Evolutionary conservation across 2,888 invertebrate species (phyloP).

Genomic region (Lycaena phlaeas): DNA sequence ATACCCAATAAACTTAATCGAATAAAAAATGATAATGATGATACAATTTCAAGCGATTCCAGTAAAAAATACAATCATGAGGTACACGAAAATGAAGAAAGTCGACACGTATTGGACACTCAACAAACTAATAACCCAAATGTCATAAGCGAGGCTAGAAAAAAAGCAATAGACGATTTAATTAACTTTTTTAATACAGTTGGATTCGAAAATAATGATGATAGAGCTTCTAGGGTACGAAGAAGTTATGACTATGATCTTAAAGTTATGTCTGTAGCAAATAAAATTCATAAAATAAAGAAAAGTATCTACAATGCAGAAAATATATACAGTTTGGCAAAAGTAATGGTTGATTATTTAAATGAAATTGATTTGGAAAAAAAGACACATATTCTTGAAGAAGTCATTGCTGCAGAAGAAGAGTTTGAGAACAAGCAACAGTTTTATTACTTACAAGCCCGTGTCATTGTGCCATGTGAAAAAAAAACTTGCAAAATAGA

Average conservation of each 20-base stretch:
- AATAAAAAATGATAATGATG: slow-evolving; percentile 13
- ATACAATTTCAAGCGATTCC: slow-evolving; percentile 15
- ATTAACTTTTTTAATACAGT: slow-evolving; percentile 51
- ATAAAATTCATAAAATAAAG: slow-evolving; percentile 39
- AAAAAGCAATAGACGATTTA: slow-evolving; percentile 56
- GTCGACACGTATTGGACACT: slow-evolving; percentile 21
- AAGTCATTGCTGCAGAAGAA: slow-evolving; percentile 43
- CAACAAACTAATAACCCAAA: slow-evolving; percentile 17
- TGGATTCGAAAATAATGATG: slow-evolving; percentile 27
- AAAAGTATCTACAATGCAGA: slow-evolving; percentile 39
- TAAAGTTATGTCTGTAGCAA: slow-evolving; percentile 31
- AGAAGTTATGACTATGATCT: slow-evolving; percentile 45
- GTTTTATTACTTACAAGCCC: slow-evolving; percentile 43
- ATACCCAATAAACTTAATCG: slow-evolving; percentile 32
- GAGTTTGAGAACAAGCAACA: slow-evolving; percentile 38
- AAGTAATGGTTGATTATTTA: slow-evolving; percentile 41
- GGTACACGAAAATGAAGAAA: slow-evolving; percentile 25
- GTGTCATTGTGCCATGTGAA: slow-evolving; percentile 39
- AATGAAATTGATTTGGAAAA: slow-evolving; percentile 42
- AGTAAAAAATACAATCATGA: slow-evolving; percentile 24
- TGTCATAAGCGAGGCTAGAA: slow-evolving; percentile 42
- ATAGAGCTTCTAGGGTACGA: slow-evolving; percentile 30
- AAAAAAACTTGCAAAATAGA: slow-evolving; percentile 38
- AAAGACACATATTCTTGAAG: slow-evolving; percentile 36
- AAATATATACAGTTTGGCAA: slow-evolving; percentile 36